These are phyloP conservation scores for Amphiprion clarkii DNA, from an alignment of 2,797 vertebrate genomes.

Conservation along the genomic window DNA sequence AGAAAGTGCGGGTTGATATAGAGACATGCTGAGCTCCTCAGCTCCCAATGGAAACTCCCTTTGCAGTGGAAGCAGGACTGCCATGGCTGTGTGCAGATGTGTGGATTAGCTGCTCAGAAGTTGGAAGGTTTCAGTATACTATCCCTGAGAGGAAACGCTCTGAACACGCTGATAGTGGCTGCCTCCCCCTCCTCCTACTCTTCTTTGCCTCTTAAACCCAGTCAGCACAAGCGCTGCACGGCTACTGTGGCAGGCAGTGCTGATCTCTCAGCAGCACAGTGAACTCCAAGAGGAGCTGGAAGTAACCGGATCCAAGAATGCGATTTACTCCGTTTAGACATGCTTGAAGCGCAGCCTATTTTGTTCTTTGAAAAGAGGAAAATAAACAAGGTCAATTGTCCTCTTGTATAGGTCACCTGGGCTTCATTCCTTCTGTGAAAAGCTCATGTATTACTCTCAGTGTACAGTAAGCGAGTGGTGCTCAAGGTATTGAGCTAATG, in stretches of 20 bases:
- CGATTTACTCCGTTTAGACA: slow-evolving; percentile 62
- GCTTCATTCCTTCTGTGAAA: slow-evolving; percentile 25
- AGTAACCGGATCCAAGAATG: slow-evolving; percentile 66
- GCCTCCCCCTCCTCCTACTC: background rate
- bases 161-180: slow-evolving; percentile 39
- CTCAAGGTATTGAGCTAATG: slow-evolving; percentile 72
- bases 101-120: slow-evolving; percentile 65
- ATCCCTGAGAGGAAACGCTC: slow-evolving; percentile 42
- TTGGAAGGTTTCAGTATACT: slow-evolving; percentile 43
- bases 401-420: slow-evolving; percentile 19
- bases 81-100: slow-evolving; percentile 53
- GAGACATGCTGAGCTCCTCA: slow-evolving; percentile 35
- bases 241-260: slow-evolving; percentile 39
- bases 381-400: slow-evolving; percentile 59
- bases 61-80: slow-evolving; percentile 37
- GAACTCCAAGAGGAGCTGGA: slow-evolving; percentile 59
- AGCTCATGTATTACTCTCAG: slow-evolving; percentile 51
- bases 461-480: slow-evolving; percentile 53
- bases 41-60: slow-evolving; percentile 48
- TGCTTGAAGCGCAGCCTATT: slow-evolving; percentile 38
- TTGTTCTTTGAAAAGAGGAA: slow-evolving; percentile 33
- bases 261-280: slow-evolving; percentile 60
- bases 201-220: slow-evolving; percentile 43
- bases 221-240: slow-evolving; percentile 47
- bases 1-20: slow-evolving; percentile 27